These are phyloP conservation scores for Sebastes matsubarae DNA, from an alignment of 2,797 vertebrate species.

Conservation along the genomic window DNA sequence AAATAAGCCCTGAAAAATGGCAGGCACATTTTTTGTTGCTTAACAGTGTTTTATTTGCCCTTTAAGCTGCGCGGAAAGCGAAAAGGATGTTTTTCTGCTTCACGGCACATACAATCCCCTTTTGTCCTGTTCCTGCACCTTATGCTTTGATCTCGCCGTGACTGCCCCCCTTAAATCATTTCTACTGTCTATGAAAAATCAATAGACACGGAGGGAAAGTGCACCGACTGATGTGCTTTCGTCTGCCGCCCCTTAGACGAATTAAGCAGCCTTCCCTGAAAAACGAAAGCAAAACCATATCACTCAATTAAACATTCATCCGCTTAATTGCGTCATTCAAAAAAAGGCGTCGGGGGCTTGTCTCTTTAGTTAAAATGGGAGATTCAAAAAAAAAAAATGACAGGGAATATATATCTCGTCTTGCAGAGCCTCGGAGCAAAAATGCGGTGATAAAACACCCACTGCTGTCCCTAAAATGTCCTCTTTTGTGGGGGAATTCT, in stretches of 20 bases:
- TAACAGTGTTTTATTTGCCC: not conserved
- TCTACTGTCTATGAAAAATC: slow-evolving; percentile 59
- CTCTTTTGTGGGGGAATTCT: not conserved
- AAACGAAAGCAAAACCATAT: slow-evolving; percentile 6
- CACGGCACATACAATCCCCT: not conserved
- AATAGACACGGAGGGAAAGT: slow-evolving; percentile 35
- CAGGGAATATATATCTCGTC: not conserved
- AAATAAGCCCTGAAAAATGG: not conserved
- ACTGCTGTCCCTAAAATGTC: not conserved
- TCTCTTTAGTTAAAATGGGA: not conserved
- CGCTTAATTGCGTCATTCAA: slow-evolving; percentile 11
- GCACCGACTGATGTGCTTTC: slow-evolving; percentile 21
- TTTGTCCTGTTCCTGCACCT: slow-evolving; percentile 33
- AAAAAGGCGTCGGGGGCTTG: not conserved
- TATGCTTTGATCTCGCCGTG: slow-evolving; percentile 38
- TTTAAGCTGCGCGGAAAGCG: slow-evolving; percentile 6
- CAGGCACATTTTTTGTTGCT: not conserved
- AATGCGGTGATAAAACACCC: not conserved
- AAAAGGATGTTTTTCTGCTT: slow-evolving; percentile 43
- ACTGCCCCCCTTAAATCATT: slow-evolving; percentile 43
- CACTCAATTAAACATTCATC: slow-evolving; percentile 16
- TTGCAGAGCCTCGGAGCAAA: not conserved
- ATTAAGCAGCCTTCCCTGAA: not conserved
- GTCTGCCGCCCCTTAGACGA: slow-evolving; percentile 3
- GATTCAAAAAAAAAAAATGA: not conserved